Base-by-base conservation (phyloP, 2,888 invertebrate genomes). In the Bombylius discolor region DNA sequence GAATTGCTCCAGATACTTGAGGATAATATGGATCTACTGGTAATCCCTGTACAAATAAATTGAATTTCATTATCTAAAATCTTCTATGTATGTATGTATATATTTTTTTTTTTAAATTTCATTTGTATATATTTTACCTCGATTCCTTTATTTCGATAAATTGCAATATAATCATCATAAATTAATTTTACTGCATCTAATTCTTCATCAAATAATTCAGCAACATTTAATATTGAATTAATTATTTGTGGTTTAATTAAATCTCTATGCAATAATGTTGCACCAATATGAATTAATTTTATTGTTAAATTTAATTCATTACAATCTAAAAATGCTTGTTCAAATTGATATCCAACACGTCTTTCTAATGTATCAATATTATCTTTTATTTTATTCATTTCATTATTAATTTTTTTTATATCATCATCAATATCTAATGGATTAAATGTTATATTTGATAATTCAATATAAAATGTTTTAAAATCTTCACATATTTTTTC, bases 281-380 rank as follows among this genome's bases (percentile, higher is more conserved):
- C 90, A 60, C 85, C 78, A 31, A 89, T 81, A 76, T 85, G 81
- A 59, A 85, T 79, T 56, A 85, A 77, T 82, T 85, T 72, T 64
- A 82, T 82, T 48, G 78, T 72, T 49, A 79, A 75, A 62, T 82
- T 83, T 9, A 85, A 68, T 44, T 83, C 84, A 61, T 78, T 77
- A 62, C 89, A 89, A 65, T 94, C 93, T 56, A 86, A 85, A 62
- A 91, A 85, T 0, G 87, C 89, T 66, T 87, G 84, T 12, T 83
- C 80, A 65, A 93, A 87, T 59, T 92, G 80, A 23, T 87, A 83
- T 0, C 88, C 89, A 45, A 95, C 76, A 59, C 85, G 77, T 58
- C 85, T 78, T 67, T 95, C 94, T 53, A 87, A 80, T 64, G 88
- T 85, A 36, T 81, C 78, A 1, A 83, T 73, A 58, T 81, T 81